phyloP scores from a whole-genome alignment of 2,113 vertebrate genomes.

The Xiphophorus maculatus region DNA sequence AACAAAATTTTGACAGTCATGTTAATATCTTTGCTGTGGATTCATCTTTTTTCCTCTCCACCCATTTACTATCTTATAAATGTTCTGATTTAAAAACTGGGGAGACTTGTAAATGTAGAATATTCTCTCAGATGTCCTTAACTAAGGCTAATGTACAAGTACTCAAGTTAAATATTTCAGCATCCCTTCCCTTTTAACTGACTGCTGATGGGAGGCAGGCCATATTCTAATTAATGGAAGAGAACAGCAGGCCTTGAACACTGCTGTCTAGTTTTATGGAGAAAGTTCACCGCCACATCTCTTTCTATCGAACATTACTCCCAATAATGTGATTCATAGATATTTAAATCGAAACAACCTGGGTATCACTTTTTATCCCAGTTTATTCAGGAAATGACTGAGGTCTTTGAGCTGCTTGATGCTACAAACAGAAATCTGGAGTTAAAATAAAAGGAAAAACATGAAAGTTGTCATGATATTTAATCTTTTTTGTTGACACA shows the following conservation, averaged over 20 bases:
- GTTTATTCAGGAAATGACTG: background rate
- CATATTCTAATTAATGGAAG: constrained; percentile 60
- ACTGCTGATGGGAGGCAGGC: constrained; percentile 15
- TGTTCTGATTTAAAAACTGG: constrained; percentile 15
- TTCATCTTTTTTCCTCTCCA: background rate
- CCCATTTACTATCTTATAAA: background rate
- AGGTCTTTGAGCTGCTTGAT: background rate
- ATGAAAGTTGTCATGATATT: background rate
- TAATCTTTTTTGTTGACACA: background rate
- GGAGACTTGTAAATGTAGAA: constrained; percentile 47
- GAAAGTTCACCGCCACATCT: background rate
- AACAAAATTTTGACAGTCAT: background rate
- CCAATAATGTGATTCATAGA: no score
- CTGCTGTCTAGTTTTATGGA: constrained; percentile 62
- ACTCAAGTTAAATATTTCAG: constrained; percentile 61
- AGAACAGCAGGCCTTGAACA: constrained; percentile 59
- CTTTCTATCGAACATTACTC: background rate
- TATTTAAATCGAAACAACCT: background rate
- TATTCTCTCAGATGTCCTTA: constrained; percentile 28
- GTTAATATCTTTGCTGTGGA: background rate
- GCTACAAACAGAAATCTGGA: background rate
- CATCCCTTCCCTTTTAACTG: constrained; percentile 6
- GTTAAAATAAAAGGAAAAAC: background rate
- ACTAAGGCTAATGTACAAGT: constrained; percentile 42
- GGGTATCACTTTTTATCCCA: background rate